Base-by-base conservation (phyloP, 2,888 invertebrate genomes). In the Lasius platythorax region DNA sequence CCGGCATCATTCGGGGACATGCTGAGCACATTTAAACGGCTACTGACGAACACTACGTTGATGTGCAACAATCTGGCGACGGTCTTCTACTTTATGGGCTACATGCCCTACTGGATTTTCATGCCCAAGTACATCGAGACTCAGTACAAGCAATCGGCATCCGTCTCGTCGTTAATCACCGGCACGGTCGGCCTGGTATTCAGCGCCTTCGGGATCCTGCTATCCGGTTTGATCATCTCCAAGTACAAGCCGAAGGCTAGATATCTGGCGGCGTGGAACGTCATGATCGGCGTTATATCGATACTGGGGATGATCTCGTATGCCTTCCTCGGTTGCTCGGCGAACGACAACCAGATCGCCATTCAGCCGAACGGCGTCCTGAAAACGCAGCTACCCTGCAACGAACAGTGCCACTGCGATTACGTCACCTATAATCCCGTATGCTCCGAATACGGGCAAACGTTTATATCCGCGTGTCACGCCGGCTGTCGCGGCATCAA, bases 51-150 rank as follows among this genome's bases (percentile, higher is more conserved):
- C 92, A 96, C 96, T 61, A 96, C 97, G 0, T 96, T 97, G 85
- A 96, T 97, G 96, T 96, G 96, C 92, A 97, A 98, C 92, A 97
- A 97, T 85, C 95, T 97, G 1, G 97, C 97, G 0, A 96, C 97
- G 28, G 96, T 97, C 15, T 97, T 97, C 91, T 97, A 97, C 91
- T 96, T 97, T 84, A 95, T 97, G 92, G 97, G 97, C 0, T 97
- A 97, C 92, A 96, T 97, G 95, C 97, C 97, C 0, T 97, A 97
- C 92, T 97, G 97, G 96, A 97, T 97, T 68, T 98, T 97, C 92
- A 96, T 98, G 94, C 97, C 98, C 0, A 98, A 98, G 93, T 98
- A 98, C 92, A 97, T 98, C 86, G 98, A 98, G 95, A 97, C 97
- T 0, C 97, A 98, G 94, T 98, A 97, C 94, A 96, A 96, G 82